Evolutionary conservation across 2,888 invertebrate species (phyloP).

Genomic region (Archips xylosteana): DNA sequence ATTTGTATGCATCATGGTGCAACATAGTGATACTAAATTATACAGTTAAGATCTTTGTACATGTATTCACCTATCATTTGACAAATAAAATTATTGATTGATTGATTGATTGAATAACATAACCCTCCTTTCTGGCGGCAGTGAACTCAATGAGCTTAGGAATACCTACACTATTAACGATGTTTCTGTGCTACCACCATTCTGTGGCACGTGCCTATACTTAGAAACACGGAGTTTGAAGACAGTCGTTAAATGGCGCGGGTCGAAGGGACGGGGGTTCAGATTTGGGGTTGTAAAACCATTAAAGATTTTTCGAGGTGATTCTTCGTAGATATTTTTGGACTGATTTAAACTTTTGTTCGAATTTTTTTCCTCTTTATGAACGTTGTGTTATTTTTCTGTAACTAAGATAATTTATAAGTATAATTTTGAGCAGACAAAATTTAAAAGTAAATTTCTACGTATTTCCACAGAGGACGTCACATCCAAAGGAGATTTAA

Average conservation of each 20-base stretch:
- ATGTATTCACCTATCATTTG: too few species aligned
- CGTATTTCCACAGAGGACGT: too few species aligned
- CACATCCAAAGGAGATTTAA: too few species aligned
- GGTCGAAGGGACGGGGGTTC: slow-evolving; percentile 24
- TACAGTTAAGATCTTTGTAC: too few species aligned
- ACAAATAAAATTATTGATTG: too few species aligned
- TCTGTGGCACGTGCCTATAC: slow-evolving; percentile 33
- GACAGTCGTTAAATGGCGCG: slow-evolving; percentile 49
- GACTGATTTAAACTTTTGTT: not conserved
- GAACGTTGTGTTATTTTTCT: not conserved
- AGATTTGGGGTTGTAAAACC: slow-evolving; percentile 16
- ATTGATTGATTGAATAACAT: too few species aligned
- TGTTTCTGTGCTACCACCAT: slow-evolving; percentile 10
- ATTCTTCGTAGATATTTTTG: not conserved
- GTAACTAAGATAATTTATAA: not conserved
- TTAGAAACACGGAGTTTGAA: slow-evolving; percentile 39
- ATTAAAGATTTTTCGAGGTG: slow-evolving; percentile 14
- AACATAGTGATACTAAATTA: too few species aligned
- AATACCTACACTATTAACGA: slow-evolving; percentile 8
- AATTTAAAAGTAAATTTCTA: too few species aligned
- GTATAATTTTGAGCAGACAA: too few species aligned
- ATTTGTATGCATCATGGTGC: too few species aligned
- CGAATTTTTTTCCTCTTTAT: not conserved
- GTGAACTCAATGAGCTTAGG: not conserved
- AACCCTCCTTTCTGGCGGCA: too few species aligned